phyloP scores from a whole-genome alignment of 92 coral and sea anemone species.

The Zoanthus sansibaricus region DNA sequence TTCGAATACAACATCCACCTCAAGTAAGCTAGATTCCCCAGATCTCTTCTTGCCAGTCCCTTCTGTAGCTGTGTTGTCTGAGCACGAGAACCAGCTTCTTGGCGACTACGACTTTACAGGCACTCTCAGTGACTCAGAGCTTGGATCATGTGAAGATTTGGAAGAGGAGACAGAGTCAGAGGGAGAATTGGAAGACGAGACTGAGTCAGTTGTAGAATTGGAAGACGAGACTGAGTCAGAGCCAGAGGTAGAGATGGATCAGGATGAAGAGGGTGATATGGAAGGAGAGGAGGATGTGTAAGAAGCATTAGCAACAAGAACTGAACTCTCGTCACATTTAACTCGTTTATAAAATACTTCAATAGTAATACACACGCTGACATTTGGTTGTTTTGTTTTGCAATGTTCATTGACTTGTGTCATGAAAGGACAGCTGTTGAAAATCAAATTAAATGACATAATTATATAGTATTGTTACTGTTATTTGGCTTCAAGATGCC shows the following conservation, averaged over 20 bases:
- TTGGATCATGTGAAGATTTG: neutral
- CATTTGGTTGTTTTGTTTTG: slow-evolving; percentile 28
- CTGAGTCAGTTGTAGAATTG: slow-evolving; percentile 1
- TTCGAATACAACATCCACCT: neutral
- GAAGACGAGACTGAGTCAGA: slow-evolving; percentile 4
- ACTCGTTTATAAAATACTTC: slow-evolving; percentile 23
- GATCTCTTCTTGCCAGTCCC: neutral
- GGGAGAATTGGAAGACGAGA: neutral
- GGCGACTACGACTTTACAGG: slow-evolving; percentile 14
- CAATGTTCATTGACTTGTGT: slow-evolving; percentile 24
- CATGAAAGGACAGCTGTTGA: slow-evolving; percentile 26
- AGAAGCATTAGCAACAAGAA: slow-evolving; percentile 19
- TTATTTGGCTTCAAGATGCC: slow-evolving; percentile 53
- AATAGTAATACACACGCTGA: slow-evolving; percentile 19
- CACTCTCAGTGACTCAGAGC: slow-evolving; percentile 13
- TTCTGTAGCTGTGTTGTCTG: neutral
- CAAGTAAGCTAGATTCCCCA: neutral
- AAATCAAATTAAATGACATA: slow-evolving; percentile 22
- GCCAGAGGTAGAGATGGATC: neutral
- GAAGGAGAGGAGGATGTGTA: slow-evolving; percentile 27
- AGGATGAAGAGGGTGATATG: neutral
- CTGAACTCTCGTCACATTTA: slow-evolving; percentile 16
- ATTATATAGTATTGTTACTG: slow-evolving; percentile 35
- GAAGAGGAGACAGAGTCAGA: slow-evolving; percentile 24
- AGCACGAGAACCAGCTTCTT: slow-evolving; percentile 17